Evolutionary conservation across 1,140 invertebrate genomes (phyloP).

Genomic region (Delia radicum): DNA sequence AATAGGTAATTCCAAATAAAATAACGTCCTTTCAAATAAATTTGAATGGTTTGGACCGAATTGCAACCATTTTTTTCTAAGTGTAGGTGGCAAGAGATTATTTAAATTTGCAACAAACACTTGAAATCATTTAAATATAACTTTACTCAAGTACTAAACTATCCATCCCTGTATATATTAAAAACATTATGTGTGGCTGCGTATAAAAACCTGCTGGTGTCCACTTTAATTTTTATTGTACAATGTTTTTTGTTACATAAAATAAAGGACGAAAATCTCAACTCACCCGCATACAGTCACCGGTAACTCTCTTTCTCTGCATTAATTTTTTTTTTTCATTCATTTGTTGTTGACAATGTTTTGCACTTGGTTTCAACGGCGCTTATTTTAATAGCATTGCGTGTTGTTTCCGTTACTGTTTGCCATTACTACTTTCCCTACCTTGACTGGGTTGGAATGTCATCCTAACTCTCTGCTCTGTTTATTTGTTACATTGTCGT

Average conservation of each 20-base stretch:
- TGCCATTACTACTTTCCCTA: too few species aligned
- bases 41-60: too few species aligned
- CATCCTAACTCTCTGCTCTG: neutral
- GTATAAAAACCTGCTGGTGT: neutral
- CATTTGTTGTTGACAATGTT: slow-evolving; percentile 3
- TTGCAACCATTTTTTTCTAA: too few species aligned
- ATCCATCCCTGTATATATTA: too few species aligned
- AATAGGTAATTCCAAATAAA: too few species aligned
- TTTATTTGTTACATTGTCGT: neutral
- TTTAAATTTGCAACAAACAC: too few species aligned
- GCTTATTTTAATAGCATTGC: slow-evolving; percentile 10
- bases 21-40: too few species aligned
- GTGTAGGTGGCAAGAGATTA: too few species aligned
- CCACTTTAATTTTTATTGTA: slow-evolving; percentile 2
- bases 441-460: neutral
- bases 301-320: neutral
- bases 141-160: neutral
- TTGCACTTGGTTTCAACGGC: slow-evolving; percentile 5
- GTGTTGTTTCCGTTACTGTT: neutral
- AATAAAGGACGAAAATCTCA: neutral
- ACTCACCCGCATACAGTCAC: neutral
- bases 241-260: too few species aligned
- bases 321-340: neutral
- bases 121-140: neutral
- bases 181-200: neutral